A percentile compares a stretch with the other conserved stretches of the same genome.
phyloP scores from a whole-genome alignment of 2,113 vertebrate species.

The Sus scrofa region T2T-Sscrofa CM000822.6:23536501-23537000 shows the following conservation, averaged over 20 bases:
- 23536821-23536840: not conserved
- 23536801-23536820: not conserved
- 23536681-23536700: conserved; percentile 25
- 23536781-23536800: not conserved
- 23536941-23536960: not conserved
- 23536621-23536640: conserved; percentile 46
- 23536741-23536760: not conserved
- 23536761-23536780: not conserved
- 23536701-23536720: conserved; percentile 54
- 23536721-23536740: conserved; percentile 13
- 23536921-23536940: not conserved
- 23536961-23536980: not conserved
- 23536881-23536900: not conserved
- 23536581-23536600: conserved; percentile 85
- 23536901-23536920: not conserved
- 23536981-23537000: not conserved
- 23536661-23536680: conserved; percentile 63
- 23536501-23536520: conserved; percentile 42
- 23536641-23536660: conserved; percentile 6
- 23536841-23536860: conserved; percentile 10
- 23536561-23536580: conserved; percentile 70
- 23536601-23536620: conserved; percentile 75
- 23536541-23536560: conserved; percentile 73
- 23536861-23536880: not conserved
- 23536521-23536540: conserved; percentile 60